Conservation (phyloP, 2,888 invertebrate species). For the Lasioglossum morio region DNA sequence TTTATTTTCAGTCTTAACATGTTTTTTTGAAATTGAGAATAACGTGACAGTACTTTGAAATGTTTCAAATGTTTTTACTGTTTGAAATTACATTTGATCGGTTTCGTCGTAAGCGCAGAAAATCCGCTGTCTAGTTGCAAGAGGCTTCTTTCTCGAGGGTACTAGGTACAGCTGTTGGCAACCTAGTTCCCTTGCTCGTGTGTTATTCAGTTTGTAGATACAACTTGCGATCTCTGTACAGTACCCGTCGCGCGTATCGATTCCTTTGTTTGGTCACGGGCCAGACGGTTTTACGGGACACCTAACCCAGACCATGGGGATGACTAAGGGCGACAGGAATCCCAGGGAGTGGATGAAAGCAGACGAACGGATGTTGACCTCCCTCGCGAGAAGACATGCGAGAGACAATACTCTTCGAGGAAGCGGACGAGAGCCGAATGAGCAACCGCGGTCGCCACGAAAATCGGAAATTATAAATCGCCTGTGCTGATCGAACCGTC, state of each 20-base stretch:
- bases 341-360: slow-evolving; percentile 28
- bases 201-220: not conserved
- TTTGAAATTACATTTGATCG: too few species aligned
- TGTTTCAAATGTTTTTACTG: too few species aligned
- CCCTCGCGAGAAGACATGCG: slow-evolving; percentile 41
- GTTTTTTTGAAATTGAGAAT: too few species aligned
- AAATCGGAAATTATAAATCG: slow-evolving; percentile 66
- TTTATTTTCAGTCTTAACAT: too few species aligned
- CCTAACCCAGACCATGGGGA: slow-evolving; percentile 18
- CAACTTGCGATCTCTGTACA: not conserved
- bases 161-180: not conserved
- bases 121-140: too few species aligned
- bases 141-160: not conserved
- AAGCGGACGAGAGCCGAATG: slow-evolving; percentile 59
- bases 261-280: slow-evolving; percentile 31
- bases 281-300: slow-evolving; percentile 35
- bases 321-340: slow-evolving; percentile 57
- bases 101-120: too few species aligned
- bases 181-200: not conserved
- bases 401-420: slow-evolving; percentile 55
- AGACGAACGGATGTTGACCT: slow-evolving; percentile 62
- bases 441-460: slow-evolving; percentile 34
- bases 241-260: slow-evolving; percentile 9
- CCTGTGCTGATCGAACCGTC: slow-evolving; percentile 31
- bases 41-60: too few species aligned